Conservation (phyloP, 2,888 invertebrate genomes). For the Micoletzkya japonica region DNA sequence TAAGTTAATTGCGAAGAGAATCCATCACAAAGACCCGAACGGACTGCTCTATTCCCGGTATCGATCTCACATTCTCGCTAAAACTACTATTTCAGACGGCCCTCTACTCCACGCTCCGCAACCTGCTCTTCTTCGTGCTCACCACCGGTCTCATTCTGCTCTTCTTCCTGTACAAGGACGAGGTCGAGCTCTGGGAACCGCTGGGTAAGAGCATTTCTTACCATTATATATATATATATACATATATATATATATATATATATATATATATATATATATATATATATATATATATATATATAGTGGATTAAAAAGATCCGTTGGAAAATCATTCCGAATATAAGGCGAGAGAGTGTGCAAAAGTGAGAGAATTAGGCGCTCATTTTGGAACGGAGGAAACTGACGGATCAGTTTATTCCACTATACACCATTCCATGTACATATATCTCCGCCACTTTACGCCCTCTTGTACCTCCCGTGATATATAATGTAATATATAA, state of each 20-base stretch:
- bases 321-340: no score
- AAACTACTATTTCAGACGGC: constrained; percentile 7
- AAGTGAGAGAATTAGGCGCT: no score
- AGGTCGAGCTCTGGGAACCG: constrained; percentile 68
- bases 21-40: not conserved
- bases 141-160: constrained; percentile 69
- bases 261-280: no score
- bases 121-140: constrained; percentile 68
- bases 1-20: not conserved
- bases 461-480: not conserved
- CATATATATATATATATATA: no score
- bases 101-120: constrained; percentile 66
- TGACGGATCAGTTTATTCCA: no score
- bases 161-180: constrained; percentile 67
- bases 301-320: no score
- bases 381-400: no score
- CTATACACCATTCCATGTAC: no score
- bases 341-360: no score
- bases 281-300: no score
- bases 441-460: not conserved
- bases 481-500: no score
- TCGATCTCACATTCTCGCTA: not conserved
- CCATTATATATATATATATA: not conserved
- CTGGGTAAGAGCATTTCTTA: constrained; percentile 30
- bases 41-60: not conserved